Conservation (phyloP, 2,113 vertebrate genomes). For the Setophaga petechia region DNA sequence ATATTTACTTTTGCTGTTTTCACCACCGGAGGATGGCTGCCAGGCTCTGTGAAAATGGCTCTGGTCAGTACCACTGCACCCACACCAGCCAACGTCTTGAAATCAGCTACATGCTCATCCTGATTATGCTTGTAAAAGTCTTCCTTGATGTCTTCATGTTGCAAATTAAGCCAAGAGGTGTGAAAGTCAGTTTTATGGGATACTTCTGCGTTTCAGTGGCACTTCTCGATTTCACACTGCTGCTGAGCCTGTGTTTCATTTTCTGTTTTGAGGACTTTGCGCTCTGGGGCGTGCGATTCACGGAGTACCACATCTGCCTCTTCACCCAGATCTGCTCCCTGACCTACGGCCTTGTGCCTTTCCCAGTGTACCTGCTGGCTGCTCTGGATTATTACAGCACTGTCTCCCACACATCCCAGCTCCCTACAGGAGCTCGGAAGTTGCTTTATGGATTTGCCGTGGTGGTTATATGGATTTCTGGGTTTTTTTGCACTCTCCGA, state of each 20-base stretch:
- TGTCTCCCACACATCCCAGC: slow-evolving; percentile 20
- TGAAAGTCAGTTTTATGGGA: slow-evolving; percentile 75
- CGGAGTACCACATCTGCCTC: slow-evolving; percentile 81
- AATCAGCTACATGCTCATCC: slow-evolving; percentile 64
- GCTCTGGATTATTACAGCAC: slow-evolving; percentile 76
- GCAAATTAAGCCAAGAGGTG: slow-evolving; percentile 58
- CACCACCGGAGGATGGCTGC: slow-evolving; percentile 45
- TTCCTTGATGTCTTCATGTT: slow-evolving; percentile 77
- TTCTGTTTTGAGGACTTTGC: slow-evolving; percentile 67
- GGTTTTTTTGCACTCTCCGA: slow-evolving; percentile 68
- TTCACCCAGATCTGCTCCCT: slow-evolving; percentile 79
- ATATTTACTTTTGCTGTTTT: neutral
- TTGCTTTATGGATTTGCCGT: slow-evolving; percentile 51
- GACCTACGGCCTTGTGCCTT: slow-evolving; percentile 72
- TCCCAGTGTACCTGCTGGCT: slow-evolving; percentile 71
- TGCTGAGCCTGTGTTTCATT: slow-evolving; percentile 64
- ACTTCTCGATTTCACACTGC: slow-evolving; percentile 72
- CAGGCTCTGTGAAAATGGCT: slow-evolving; percentile 43
- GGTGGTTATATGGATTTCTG: slow-evolving; percentile 69
- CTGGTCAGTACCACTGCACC: neutral
- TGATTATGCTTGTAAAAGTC: slow-evolving; percentile 79
- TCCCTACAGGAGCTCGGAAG: slow-evolving; percentile 1
- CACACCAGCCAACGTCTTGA: slow-evolving; percentile 9
- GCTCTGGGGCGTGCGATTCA: slow-evolving; percentile 74
- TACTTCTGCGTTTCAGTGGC: slow-evolving; percentile 82